Conservation (phyloP, 2,113 vertebrate genomes). For the Nansenia antarctica region DNA sequence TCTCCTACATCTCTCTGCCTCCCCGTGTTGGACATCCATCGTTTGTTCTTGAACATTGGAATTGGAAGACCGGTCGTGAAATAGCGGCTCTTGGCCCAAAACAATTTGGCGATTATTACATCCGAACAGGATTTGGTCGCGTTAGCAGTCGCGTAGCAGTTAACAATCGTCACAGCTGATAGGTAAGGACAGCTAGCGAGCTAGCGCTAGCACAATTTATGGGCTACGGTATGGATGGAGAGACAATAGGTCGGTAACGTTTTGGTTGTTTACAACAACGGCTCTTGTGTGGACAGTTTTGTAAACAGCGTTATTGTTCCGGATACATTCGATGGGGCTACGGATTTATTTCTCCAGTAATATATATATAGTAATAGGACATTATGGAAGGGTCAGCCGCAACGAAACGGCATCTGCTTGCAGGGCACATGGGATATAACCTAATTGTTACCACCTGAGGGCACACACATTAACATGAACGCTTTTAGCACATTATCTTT, state of each 20-base stretch:
- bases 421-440: neutral
- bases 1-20: slow-evolving; percentile 17
- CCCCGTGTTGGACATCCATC: slow-evolving; percentile 22
- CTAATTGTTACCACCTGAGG: neutral
- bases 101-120: neutral
- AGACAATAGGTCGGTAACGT: slow-evolving; percentile 56
- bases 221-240: slow-evolving; percentile 39
- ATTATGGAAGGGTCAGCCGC: no score
- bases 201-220: slow-evolving; percentile 22
- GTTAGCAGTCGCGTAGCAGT: slow-evolving; percentile 38
- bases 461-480: neutral
- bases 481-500: neutral
- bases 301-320: neutral
- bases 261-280: slow-evolving; percentile 22
- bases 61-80: neutral
- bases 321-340: neutral
- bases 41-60: slow-evolving; percentile 2
- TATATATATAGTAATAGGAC: no score
- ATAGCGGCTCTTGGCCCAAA: neutral
- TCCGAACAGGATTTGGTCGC: slow-evolving; percentile 41
- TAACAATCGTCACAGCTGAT: neutral
- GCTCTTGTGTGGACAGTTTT: neutral
- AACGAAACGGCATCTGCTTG: neutral
- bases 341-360: neutral
- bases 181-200: slow-evolving; percentile 16